Percentiles rank a stretch among this genome's conserved stretches.
These are phyloP conservation scores for Silvanus unidentatus DNA, from an alignment of 2,888 invertebrate genomes.

Conservation along the genomic window DNA sequence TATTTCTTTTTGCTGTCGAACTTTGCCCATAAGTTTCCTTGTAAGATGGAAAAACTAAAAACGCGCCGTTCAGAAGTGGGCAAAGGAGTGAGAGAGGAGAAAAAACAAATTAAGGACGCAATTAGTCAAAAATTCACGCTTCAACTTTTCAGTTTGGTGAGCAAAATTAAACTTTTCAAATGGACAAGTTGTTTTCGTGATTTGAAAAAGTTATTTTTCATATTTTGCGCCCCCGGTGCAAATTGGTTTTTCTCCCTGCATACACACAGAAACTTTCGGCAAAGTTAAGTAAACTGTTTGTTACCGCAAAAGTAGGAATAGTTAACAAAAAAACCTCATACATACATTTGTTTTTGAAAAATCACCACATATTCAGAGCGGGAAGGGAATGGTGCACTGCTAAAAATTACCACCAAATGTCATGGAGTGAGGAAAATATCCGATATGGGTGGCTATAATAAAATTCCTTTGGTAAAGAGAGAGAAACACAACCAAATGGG, in stretches of 20 bases:
- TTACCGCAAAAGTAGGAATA: too few species aligned
- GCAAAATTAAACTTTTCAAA: conserved; percentile 10
- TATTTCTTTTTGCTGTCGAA: conserved; percentile 12
- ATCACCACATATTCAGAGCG: too few species aligned
- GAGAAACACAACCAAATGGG: conserved; percentile 8
- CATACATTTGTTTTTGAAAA: too few species aligned
- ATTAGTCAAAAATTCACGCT: conserved; percentile 30
- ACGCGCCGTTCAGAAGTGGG: conserved; percentile 8
- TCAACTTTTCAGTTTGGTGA: conserved; percentile 13
- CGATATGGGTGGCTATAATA: not conserved
- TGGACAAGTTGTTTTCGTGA: conserved; percentile 8
- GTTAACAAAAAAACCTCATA: too few species aligned
- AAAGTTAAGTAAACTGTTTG: too few species aligned
- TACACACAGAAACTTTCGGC: too few species aligned
- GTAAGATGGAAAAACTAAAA: conserved; percentile 3
- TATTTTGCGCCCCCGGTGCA: conserved; percentile 14
- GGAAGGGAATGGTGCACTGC: too few species aligned
- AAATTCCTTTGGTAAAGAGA: conserved; percentile 4
- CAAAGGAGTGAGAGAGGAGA: not conserved
- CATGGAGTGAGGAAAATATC: too few species aligned
- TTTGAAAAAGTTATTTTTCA: conserved; percentile 21
- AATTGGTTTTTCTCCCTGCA: conserved; percentile 17
- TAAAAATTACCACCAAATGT: too few species aligned
- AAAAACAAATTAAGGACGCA: conserved; percentile 31
- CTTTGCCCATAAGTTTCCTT: conserved; percentile 10